Evolutionary conservation across 2,888 invertebrate species (phyloP).

Genomic region (Brachyptera risi): DNA sequence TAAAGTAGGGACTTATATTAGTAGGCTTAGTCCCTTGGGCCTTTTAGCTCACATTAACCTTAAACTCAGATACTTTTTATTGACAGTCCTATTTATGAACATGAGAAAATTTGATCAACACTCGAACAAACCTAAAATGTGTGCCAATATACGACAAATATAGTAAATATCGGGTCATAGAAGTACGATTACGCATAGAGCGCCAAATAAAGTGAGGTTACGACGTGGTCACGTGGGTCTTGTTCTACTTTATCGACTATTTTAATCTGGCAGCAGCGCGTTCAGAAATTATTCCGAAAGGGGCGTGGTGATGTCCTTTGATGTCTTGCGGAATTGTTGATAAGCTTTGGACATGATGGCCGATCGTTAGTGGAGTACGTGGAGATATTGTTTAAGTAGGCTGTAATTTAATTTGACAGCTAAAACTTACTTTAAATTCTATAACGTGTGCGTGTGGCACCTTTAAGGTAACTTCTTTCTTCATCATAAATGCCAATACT

Average conservation of each 20-base stretch:
- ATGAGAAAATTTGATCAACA: not conserved
- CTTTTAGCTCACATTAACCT: not conserved
- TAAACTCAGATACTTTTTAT: not conserved
- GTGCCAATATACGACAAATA: conserved; percentile 75
- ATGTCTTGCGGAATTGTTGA: no score
- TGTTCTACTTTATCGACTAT: no score
- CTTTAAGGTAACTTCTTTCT: not conserved
- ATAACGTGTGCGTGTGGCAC: not conserved
- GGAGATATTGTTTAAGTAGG: not conserved
- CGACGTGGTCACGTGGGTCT: no score
- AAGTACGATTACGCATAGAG: no score
- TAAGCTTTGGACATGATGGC: no score
- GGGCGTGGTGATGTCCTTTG: no score
- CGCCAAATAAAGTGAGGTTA: no score
- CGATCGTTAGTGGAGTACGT: not conserved
- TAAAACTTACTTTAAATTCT: not conserved
- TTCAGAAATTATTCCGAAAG: no score
- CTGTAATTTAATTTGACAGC: not conserved
- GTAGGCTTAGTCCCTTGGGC: not conserved
- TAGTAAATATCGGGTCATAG: conserved; percentile 58
- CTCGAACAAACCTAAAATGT: conserved; percentile 59
- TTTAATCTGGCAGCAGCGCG: no score
- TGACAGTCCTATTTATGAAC: not conserved
- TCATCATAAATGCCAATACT: not conserved
- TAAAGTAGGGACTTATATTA: conserved; percentile 34